phyloP scores from a whole-genome alignment of 2,888 invertebrate genomes.

The Ophion ellenae region DNA sequence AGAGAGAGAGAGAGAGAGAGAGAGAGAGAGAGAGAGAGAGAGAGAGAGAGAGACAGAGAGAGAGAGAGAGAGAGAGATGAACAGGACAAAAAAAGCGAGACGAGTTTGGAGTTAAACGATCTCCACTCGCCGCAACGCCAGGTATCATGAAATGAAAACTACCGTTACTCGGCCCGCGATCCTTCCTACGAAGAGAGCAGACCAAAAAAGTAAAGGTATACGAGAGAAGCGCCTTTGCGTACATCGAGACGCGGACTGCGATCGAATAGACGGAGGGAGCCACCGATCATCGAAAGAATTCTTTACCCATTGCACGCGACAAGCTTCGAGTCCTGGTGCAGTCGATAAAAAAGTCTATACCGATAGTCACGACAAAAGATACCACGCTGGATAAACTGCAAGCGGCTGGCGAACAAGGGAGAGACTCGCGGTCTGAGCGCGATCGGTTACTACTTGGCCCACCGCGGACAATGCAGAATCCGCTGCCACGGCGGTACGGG shows the following conservation, averaged over 20 bases:
- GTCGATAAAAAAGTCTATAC: background rate
- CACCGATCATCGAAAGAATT: constrained; percentile 10
- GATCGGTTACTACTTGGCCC: too few species aligned
- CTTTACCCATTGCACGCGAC: background rate
- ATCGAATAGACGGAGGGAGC: constrained; percentile 5
- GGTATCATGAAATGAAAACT: constrained; percentile 66
- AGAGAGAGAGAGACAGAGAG: background rate
- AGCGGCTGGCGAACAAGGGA: too few species aligned
- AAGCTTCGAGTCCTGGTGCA: background rate
- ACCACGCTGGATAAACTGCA: too few species aligned
- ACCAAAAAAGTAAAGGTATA: constrained; percentile 24
- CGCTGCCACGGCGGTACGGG: too few species aligned
- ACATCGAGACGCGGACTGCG: constrained; percentile 2
- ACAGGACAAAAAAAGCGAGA: constrained; percentile 25
- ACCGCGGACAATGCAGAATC: too few species aligned
- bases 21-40: too few species aligned
- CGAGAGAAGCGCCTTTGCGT: constrained; percentile 34
- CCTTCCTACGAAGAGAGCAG: constrained; percentile 47
- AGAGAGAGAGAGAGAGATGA: constrained; percentile 6
- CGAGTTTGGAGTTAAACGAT: constrained; percentile 64
- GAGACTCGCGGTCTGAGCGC: too few species aligned
- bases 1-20: too few species aligned
- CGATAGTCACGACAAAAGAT: background rate
- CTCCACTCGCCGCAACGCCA: constrained; percentile 38
- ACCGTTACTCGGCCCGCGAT: constrained; percentile 80